Base-by-base conservation (phyloP, 2,797 vertebrate species). In the Epinephelus coioides region DNA sequence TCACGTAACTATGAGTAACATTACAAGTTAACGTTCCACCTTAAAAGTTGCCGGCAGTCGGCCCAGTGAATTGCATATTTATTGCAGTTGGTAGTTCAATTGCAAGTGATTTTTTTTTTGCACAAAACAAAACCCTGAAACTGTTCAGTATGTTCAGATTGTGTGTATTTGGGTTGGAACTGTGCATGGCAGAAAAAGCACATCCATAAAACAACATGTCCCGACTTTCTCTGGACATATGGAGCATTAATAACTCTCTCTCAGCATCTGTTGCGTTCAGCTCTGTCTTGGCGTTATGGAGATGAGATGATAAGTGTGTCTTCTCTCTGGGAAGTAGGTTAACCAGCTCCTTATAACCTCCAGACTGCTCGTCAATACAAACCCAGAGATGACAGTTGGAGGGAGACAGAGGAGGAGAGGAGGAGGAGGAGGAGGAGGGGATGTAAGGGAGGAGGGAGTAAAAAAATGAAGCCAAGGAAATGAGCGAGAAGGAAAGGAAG, bases 251-350 rank as follows among this genome's bases (percentile, higher is more conserved):
- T 30, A 68, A 69, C 85, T 85, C 76, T 88, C 84, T 25, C 74
- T 68, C 1, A 53, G 80, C 89, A 85, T 83, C 86, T 88, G 89
- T 15, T 73, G 82, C 84, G 4, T 38, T 61, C 38, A 2, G 57
- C 2, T 19, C 73, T 10, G 69, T 69, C 67, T 40, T 67, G 63
- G 61, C 13, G 9, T 86, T 57, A 85, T 83, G 86, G 82, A 91
- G 86, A 86, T 76, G 79, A 86, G 79, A 62, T 2, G 56, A 40
- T 15, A n/a, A 73, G 77, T 62, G 82, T 60, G 76, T 82, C 73
- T 51, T 83, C 67, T 64, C 4, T 19, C 68, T 80, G 77, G 76
- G 81, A 93, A 91, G 81, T 92, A 86, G 92, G 90, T 92, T 93
- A 93, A 87, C 23, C 76, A 68, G 78, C 73, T 85, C 72, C 85